Evolutionary conservation across 2,113 vertebrate species (phyloP).

Genomic region (Panurus biarmicus): DNA sequence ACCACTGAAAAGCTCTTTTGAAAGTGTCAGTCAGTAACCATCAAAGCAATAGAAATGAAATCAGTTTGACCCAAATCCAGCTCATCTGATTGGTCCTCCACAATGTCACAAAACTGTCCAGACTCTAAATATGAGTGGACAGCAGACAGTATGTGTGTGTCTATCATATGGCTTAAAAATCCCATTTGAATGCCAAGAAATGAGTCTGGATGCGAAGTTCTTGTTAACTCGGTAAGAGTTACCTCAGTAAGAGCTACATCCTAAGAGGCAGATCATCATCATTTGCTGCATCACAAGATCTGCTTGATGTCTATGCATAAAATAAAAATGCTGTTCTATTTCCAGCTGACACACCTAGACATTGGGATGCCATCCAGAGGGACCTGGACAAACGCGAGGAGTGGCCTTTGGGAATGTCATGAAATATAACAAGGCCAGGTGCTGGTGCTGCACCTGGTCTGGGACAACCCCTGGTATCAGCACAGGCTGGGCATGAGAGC

Average conservation of each 20-base stretch:
- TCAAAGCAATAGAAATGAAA: background rate
- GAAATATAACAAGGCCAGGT: background rate
- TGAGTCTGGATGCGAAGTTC: background rate
- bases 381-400: fast-evolving
- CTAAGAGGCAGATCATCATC: background rate
- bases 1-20: background rate
- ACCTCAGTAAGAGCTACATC: background rate
- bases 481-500: background rate
- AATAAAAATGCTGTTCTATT: background rate
- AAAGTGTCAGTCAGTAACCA: background rate
- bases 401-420: fast-evolving
- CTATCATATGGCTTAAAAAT: background rate
- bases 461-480: fast-evolving
- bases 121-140: background rate
- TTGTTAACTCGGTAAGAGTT: background rate
- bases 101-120: background rate
- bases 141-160: background rate
- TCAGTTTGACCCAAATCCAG: background rate
- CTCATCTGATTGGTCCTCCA: background rate
- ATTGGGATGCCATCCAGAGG: background rate
- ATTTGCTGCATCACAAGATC: background rate
- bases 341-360: background rate
- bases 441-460: background rate
- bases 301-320: background rate
- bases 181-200: background rate